Evolutionary conservation across 2,797 vertebrate species (phyloP).

Genomic region (Amblyraja radiata): DNA sequence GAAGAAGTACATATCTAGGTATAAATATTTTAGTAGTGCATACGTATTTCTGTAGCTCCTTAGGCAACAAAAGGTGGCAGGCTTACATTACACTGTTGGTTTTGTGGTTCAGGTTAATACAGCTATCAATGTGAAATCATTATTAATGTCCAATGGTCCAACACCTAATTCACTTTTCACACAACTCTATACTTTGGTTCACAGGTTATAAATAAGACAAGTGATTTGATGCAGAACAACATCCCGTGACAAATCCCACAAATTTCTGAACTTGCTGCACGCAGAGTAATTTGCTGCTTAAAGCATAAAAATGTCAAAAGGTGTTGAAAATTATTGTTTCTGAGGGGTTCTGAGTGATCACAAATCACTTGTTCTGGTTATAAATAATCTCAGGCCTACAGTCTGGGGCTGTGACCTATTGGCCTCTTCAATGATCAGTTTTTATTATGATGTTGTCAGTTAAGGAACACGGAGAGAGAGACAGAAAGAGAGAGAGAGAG

Average conservation of each 20-base stretch:
- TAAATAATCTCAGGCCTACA: conserved; percentile 7
- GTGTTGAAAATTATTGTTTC: conserved; percentile 29
- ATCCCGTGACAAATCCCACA: conserved; percentile 5
- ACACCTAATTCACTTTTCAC: conserved; percentile 26
- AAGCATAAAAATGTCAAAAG: conserved; percentile 20
- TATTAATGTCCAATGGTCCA: not conserved
- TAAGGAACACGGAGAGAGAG: not conserved
- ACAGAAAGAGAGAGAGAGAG: too few species aligned
- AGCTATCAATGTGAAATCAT: conserved; percentile 24
- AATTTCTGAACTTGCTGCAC: conserved; percentile 21
- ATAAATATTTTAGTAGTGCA: not conserved
- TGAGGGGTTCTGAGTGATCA: conserved; percentile 17
- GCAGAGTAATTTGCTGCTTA: not conserved
- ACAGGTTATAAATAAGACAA: conserved; percentile 16
- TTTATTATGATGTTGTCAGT: not conserved
- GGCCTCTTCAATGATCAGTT: not conserved
- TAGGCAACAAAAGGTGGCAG: conserved; percentile 12
- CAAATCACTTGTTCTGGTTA: conserved; percentile 28
- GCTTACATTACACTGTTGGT: not conserved
- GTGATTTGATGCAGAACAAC: conserved; percentile 30
- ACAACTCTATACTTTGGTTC: not conserved
- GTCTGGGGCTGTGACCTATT: not conserved
- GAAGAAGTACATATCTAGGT: not conserved
- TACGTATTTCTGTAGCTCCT: not conserved
- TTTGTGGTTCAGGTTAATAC: not conserved